A percentile compares a stretch with the other conserved stretches of the same genome.
These are phyloP conservation scores for Chaenodraco wilsoni DNA, from an alignment of 2,797 vertebrate genomes.

Conservation along the genomic window DNA sequence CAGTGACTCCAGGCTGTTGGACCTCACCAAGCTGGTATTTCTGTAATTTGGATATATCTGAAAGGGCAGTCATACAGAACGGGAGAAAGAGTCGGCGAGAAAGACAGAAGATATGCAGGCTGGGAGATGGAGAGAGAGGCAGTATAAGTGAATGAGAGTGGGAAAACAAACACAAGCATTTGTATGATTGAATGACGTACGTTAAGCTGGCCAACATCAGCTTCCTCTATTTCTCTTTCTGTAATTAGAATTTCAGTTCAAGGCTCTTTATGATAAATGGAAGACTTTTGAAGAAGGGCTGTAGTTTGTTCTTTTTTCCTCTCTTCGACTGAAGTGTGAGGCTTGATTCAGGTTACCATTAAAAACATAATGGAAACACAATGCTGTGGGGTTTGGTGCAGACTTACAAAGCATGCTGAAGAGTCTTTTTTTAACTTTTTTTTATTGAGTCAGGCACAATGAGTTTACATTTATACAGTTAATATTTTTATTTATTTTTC, in stretches of 20 bases:
- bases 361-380: slow-evolving; percentile 40
- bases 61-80: slow-evolving; percentile 34
- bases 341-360: slow-evolving; percentile 48
- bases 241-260: slow-evolving; percentile 55
- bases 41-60: slow-evolving; percentile 56
- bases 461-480: too few relatives aligned
- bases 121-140: slow-evolving; percentile 1
- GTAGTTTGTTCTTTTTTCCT: slow-evolving; percentile 29
- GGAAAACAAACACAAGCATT: slow-evolving; percentile 36
- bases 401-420: slow-evolving; percentile 15
- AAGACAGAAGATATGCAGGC: slow-evolving; percentile 18
- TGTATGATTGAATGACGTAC: slow-evolving; percentile 48
- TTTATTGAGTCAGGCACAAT: too few relatives aligned
- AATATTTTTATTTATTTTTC: too few relatives aligned
- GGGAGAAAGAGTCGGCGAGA: slow-evolving; percentile 9
- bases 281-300: slow-evolving; percentile 38
- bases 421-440: too few relatives aligned
- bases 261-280: slow-evolving; percentile 59
- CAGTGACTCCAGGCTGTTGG: slow-evolving; percentile 62
- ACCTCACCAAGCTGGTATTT: slow-evolving; percentile 40
- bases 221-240: slow-evolving; percentile 30
- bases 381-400: slow-evolving; percentile 21
- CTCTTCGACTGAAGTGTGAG: slow-evolving; percentile 28
- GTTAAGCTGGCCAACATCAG: slow-evolving; percentile 25
- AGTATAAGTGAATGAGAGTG: not conserved